phyloP scores from a whole-genome alignment of 1,140 invertebrate species.

The Aphaenogaster ashmeadi region DNA sequence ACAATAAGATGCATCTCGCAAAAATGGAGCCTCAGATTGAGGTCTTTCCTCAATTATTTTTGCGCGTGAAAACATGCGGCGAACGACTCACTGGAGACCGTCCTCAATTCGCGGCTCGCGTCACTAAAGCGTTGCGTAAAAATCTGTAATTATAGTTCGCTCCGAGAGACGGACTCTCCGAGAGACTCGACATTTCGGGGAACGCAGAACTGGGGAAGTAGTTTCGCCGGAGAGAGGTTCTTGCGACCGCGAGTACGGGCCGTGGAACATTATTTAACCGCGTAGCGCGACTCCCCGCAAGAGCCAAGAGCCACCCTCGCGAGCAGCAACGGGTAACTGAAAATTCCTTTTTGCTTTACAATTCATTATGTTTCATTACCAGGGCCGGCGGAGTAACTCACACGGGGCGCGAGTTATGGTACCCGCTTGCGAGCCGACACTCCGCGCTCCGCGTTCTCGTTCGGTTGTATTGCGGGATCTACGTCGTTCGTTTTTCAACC shows the following conservation, averaged over 20 bases:
- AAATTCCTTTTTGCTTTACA: conserved; percentile 62
- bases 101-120: conserved; percentile 40
- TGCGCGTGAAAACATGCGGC: background rate
- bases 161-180: background rate
- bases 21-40: background rate
- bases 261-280: conserved; percentile 63
- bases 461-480: conserved; percentile 19
- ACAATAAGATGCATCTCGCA: background rate
- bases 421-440: background rate
- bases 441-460: background rate
- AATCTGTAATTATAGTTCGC: conserved; percentile 57
- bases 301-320: background rate
- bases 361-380: conserved; percentile 70
- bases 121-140: conserved; percentile 45
- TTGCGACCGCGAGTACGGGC: background rate
- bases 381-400: background rate
- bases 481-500: conserved; percentile 43
- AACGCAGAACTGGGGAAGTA: background rate
- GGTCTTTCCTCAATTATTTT: conserved; percentile 29
- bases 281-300: background rate
- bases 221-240: background rate
- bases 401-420: conserved; percentile 23
- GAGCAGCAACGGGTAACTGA: conserved; percentile 47
- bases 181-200: background rate
- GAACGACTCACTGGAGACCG: conserved; percentile 3